Evolutionary conservation across 2,113 vertebrate species (phyloP).

Genomic region (Rhabdornis inornatus): DNA sequence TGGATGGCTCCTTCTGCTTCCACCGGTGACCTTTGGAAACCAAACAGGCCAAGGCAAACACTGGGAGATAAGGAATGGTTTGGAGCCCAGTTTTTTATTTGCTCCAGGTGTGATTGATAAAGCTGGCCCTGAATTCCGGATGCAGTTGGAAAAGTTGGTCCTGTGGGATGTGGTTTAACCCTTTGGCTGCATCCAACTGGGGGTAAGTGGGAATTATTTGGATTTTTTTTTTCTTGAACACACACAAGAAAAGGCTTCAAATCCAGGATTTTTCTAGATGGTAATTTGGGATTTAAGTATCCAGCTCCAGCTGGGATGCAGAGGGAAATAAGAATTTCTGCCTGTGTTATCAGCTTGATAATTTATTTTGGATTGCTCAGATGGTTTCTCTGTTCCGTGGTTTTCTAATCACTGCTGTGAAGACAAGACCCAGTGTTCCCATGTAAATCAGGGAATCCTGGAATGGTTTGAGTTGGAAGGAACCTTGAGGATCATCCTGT

Average conservation of each 20-base stretch:
- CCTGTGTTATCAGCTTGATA: not conserved
- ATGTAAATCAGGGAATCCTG: not conserved
- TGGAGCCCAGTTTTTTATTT: not conserved
- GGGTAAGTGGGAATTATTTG: rapidly evolving
- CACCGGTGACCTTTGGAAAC: slow-evolving; percentile 6
- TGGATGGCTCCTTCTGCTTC: slow-evolving; percentile 15
- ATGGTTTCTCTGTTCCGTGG: rapidly evolving
- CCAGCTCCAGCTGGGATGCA: not conserved
- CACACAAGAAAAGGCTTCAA: not conserved
- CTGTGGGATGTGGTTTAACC: slow-evolving; percentile 21
- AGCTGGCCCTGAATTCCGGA: not conserved
- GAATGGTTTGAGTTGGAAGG: not conserved
- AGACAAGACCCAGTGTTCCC: not conserved
- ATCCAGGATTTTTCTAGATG: not conserved
- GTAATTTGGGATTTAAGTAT: not conserved
- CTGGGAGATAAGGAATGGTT: not conserved
- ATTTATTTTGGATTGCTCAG: not conserved
- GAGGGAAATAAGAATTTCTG: not conserved
- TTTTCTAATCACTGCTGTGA: not conserved
- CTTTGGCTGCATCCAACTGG: not conserved
- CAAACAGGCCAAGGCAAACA: not conserved
- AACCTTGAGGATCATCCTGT: not conserved
- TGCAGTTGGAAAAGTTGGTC: not conserved
- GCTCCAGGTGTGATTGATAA: slow-evolving; percentile 35
- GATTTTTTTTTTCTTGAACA: not conserved